Evolutionary conservation across 2,888 invertebrate genomes (phyloP).

Genomic region (Lasioglossum leucozonium): DNA sequence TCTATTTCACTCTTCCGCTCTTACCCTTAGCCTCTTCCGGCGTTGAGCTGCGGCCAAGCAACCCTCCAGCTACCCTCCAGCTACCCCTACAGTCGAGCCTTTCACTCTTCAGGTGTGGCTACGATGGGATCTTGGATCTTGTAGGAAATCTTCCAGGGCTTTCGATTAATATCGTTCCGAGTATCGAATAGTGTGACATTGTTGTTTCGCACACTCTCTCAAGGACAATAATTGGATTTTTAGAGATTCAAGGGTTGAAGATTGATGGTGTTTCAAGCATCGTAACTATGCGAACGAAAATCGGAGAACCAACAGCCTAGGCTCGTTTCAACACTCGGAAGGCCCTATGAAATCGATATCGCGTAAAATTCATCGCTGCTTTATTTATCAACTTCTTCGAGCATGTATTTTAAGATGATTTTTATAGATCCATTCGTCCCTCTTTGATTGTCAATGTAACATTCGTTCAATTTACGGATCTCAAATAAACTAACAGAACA

Average conservation of each 20-base stretch:
- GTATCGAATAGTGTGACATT: background rate
- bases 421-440: too few species aligned
- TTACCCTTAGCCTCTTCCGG: constrained; percentile 59
- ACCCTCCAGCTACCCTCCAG: constrained; percentile 33
- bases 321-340: background rate
- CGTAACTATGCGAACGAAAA: background rate
- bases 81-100: constrained; percentile 5
- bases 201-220: background rate
- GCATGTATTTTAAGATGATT: too few species aligned
- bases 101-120: constrained; percentile 23
- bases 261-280: background rate
- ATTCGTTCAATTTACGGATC: too few species aligned
- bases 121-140: background rate
- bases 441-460: too few species aligned
- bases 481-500: too few species aligned
- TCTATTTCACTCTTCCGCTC: constrained; percentile 58
- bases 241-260: background rate
- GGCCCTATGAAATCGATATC: too few species aligned
- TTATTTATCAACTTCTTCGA: too few species aligned
- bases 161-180: background rate
- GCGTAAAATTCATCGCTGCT: too few species aligned
- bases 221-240: background rate
- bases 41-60: constrained; percentile 27
- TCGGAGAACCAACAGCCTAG: background rate
- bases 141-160: background rate